Percentiles rank a stretch among this genome's conserved stretches.
phyloP scores from a whole-genome alignment of 1,140 invertebrate genomes.

The Ladona fulva region DNA sequence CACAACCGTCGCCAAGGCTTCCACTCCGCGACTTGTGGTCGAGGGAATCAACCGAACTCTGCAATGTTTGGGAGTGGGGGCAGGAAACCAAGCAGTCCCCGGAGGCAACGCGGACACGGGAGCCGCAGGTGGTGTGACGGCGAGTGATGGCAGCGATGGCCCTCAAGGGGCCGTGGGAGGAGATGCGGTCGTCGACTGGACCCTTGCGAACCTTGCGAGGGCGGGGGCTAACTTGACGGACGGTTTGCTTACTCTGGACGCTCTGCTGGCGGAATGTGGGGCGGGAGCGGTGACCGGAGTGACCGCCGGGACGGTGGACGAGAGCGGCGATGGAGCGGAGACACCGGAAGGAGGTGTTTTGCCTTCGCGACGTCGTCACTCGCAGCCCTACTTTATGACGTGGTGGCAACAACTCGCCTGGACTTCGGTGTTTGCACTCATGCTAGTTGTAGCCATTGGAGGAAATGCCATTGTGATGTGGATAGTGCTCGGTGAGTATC shows the following conservation, averaged over 20 bases:
- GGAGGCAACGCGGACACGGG: no score
- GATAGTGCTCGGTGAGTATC: conserved; percentile 22
- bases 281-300: not conserved
- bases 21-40: no score
- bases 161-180: no score
- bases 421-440: conserved; percentile 19
- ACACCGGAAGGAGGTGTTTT: no score
- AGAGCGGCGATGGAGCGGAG: not conserved
- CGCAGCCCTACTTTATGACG: conserved; percentile 13
- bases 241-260: not conserved
- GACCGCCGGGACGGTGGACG: not conserved
- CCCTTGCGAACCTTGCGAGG: not conserved
- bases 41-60: no score
- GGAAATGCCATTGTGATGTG: conserved; percentile 23
- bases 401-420: conserved; percentile 23
- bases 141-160: no score
- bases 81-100: no score
- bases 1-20: no score
- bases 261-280: not conserved
- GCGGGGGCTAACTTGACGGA: not conserved
- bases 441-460: conserved; percentile 21
- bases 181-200: not conserved
- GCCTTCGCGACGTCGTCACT: not conserved
- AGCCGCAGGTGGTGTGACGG: no score
- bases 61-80: no score